Evolutionary conservation across 2,888 invertebrate genomes (phyloP).

Genomic region (Lumbricus terrestris): DNA sequence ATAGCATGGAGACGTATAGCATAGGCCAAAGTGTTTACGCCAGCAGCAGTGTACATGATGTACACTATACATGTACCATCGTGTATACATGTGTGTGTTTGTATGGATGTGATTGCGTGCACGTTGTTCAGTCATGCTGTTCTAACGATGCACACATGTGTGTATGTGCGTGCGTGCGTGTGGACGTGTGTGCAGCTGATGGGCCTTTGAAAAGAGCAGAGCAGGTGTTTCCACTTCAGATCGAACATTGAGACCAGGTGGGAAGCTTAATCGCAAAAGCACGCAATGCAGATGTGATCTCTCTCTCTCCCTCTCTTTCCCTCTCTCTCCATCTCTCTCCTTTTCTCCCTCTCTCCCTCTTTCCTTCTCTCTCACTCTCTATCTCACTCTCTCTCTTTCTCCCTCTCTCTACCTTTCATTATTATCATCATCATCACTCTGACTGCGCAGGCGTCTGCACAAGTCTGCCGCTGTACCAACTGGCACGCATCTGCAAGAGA

Average conservation of each 20-base stretch:
- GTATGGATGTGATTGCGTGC: background rate
- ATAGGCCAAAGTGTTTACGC: background rate
- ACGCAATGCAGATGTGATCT: background rate
- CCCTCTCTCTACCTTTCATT: background rate
- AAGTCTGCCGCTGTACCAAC: background rate
- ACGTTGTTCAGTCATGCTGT: background rate
- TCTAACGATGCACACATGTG: background rate
- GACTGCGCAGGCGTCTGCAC: too few species aligned
- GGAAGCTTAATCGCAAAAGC: background rate
- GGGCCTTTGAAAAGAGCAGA: background rate
- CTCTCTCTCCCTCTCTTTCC: too few species aligned
- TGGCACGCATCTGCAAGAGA: background rate
- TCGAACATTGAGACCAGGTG: slow-evolving; percentile 6
- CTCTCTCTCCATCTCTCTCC: too few species aligned
- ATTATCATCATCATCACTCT: background rate
- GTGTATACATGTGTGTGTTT: background rate
- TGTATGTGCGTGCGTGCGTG: too few species aligned
- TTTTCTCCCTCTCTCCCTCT: too few species aligned
- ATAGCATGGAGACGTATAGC: background rate
- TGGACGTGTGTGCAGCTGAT: background rate
- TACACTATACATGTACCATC: background rate
- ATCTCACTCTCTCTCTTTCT: too few species aligned
- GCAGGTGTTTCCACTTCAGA: slow-evolving; percentile 12
- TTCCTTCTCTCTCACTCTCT: too few species aligned
- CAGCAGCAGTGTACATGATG: background rate